These are phyloP conservation scores for Luperina testacea DNA, from an alignment of 2,888 invertebrate species.

Conservation along the genomic window DNA sequence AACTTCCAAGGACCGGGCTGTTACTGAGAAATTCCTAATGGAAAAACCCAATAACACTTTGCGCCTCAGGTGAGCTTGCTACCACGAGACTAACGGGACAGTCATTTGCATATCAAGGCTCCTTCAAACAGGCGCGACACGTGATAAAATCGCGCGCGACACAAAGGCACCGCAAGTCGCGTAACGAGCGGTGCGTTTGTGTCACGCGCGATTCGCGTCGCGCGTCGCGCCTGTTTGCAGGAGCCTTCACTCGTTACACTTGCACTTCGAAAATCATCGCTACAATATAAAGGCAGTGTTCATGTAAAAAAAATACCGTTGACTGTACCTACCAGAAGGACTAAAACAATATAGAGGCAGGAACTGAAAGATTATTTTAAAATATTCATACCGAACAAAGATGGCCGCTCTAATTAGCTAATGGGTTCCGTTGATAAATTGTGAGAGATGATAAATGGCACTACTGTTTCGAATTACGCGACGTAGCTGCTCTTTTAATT, in stretches of 20 bases:
- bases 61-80: too few relatives aligned
- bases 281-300: neutral
- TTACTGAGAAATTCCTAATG: too few relatives aligned
- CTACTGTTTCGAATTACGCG: constrained; percentile 33
- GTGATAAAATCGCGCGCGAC: too few relatives aligned
- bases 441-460: constrained; percentile 37
- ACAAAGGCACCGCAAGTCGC: too few relatives aligned
- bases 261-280: neutral
- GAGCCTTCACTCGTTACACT: neutral
- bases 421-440: constrained; percentile 59
- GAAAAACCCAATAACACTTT: too few relatives aligned
- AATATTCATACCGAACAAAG: constrained; percentile 31
- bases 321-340: neutral
- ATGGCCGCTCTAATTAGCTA: constrained; percentile 55
- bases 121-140: too few relatives aligned
- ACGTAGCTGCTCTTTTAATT: constrained; percentile 24
- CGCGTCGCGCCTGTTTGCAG: too few relatives aligned
- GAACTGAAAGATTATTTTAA: constrained; percentile 28
- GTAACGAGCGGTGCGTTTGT: too few relatives aligned
- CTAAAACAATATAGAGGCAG: constrained; percentile 8
- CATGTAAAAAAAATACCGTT: neutral
- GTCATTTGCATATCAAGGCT: too few relatives aligned
- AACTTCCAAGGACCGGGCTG: too few relatives aligned
- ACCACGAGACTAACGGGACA: too few relatives aligned
- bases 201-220: too few relatives aligned